These are phyloP conservation scores for Aphyosemion australe DNA, from an alignment of 2,113 vertebrate species.

Conservation along the genomic window DNA sequence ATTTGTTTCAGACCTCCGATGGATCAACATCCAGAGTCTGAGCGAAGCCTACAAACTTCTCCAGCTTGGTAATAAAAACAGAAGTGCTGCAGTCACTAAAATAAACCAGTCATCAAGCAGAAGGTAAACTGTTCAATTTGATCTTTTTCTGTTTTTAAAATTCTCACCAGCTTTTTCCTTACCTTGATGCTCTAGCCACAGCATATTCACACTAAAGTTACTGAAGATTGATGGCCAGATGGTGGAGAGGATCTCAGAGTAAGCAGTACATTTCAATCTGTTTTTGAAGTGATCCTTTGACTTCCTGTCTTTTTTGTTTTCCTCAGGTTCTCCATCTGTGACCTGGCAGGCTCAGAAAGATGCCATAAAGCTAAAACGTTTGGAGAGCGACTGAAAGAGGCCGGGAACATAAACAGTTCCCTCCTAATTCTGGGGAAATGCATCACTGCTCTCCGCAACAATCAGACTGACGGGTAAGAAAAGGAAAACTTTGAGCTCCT, in stretches of 20 bases:
- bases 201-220: constrained; percentile 88
- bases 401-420: constrained; percentile 91
- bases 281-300: too few species aligned
- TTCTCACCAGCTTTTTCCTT: background rate
- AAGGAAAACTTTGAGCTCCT: too few species aligned
- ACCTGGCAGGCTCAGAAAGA: constrained; percentile 90
- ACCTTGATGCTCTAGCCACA: constrained; percentile 76
- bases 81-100: constrained; percentile 87
- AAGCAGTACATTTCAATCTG: constrained; percentile 40
- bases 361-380: constrained; percentile 89
- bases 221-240: constrained; percentile 75
- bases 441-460: constrained; percentile 85
- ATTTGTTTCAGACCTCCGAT: constrained; percentile 81
- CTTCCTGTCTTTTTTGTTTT: background rate
- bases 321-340: constrained; percentile 86
- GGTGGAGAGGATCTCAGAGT: constrained; percentile 83
- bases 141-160: background rate
- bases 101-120: constrained; percentile 91
- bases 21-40: constrained; percentile 83
- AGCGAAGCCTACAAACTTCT: constrained; percentile 84
- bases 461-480: constrained; percentile 81
- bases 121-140: constrained; percentile 70
- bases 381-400: constrained; percentile 89
- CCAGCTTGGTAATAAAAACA: constrained; percentile 87
- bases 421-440: constrained; percentile 91